Evolutionary conservation across 2,113 vertebrate species (phyloP).

Genomic region (Corythornis vintsioides): DNA sequence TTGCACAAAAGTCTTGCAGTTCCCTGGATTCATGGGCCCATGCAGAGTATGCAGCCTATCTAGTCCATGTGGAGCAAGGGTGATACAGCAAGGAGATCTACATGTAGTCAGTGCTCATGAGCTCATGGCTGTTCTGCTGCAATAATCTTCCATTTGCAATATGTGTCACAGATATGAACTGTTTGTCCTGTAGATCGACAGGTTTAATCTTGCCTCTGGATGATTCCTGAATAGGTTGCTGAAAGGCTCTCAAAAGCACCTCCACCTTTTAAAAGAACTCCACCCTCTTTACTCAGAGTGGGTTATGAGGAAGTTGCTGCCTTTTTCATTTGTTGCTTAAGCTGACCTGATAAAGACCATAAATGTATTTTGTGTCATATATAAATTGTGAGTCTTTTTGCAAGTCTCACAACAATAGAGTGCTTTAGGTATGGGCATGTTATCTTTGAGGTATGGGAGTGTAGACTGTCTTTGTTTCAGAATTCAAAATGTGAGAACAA

Average conservation of each 20-base stretch:
- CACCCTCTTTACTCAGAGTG: conserved; percentile 52
- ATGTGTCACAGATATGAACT: conserved; percentile 46
- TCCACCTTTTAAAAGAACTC: conserved; percentile 7
- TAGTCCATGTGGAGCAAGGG: not conserved
- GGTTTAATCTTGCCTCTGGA: conserved; percentile 65
- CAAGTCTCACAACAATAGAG: not conserved
- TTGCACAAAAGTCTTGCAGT: not conserved
- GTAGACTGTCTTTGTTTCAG: not conserved
- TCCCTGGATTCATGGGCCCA: not conserved
- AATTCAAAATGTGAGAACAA: not conserved
- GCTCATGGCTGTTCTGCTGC: not conserved
- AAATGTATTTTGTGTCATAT: not conserved
- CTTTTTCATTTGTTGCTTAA: conserved; percentile 23
- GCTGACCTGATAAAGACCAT: not conserved
- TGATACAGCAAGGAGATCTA: not conserved
- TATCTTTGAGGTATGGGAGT: not conserved
- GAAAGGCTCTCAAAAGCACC: conserved; percentile 44
- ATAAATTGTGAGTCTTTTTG: not conserved
- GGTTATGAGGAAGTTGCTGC: conserved; percentile 53
- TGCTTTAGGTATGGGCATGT: not conserved
- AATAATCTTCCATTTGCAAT: not conserved
- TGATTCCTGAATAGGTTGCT: conserved; percentile 54
- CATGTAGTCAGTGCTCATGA: not conserved
- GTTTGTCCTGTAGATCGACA: conserved; percentile 54
- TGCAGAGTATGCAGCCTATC: not conserved